Evolutionary conservation across 2,113 vertebrate genomes (phyloP), one percentile per base, ranked within the genome.

Genomic region (Poicephalus gulielmi): DNA sequence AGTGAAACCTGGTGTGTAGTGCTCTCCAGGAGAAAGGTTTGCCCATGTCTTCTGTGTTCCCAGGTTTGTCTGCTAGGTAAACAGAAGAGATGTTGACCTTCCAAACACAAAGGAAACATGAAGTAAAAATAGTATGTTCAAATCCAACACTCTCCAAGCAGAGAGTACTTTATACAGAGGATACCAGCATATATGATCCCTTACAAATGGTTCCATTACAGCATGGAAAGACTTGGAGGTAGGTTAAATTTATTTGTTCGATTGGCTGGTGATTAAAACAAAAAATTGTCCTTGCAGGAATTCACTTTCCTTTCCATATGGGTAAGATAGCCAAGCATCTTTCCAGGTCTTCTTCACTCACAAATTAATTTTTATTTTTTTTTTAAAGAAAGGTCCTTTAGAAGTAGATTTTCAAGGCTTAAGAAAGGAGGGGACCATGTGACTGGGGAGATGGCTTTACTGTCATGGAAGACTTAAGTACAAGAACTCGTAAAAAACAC

Each of bases 401-500:
- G 68, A 77, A 71, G 71, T 44, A 31, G 4, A 4, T 90, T 86
- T 73, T 83, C 44, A 64, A 17, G 27, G 13, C 9, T 33, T 18
- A 11, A 37, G 17, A 63, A 78, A 83, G n/a, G 7, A 81, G 4
- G 7, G 6, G 12, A 64, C 19, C 17, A 23, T 9, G 4, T 37
- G 50, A 41, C 0, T 81, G 57, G 33, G 31, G 5, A 91, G 35
- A 59, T 67, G 15, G 6, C 14, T 64, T 67, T 92, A 55, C 27
- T 89, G 15, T 64, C 64, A 52, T 78, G 73, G 67, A 96, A 88
- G 64, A 88, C 64, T 88, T 88, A 71, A 94, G 71, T 74, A 60
- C 46, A 86, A 71, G 79, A 74, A 52, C 62, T 78, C 39, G 30
- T 59, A 53, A 59, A 90, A 91, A 63, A 22, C 31, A 68, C 20